Evolutionary conservation across 1,140 invertebrate genomes (phyloP).

Genomic region (Mycetomoellerius zeteki): DNA sequence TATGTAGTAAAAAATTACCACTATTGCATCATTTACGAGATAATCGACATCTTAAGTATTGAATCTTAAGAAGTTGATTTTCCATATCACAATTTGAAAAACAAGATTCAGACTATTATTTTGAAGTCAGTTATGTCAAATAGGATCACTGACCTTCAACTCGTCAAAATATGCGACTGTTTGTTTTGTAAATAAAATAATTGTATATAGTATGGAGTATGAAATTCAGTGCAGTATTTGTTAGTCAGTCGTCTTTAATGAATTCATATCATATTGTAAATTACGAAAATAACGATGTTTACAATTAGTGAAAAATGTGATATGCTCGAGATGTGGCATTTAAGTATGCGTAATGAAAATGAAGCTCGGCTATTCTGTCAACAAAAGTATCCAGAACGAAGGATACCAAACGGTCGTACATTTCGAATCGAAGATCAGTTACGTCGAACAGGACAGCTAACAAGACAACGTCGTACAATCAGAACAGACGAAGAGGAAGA

Average conservation of each 20-base stretch:
- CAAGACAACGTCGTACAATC: not conserved
- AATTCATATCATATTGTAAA: not conserved
- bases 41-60: no score
- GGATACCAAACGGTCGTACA: not conserved
- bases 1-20: no score
- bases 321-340: not conserved
- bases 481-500: not conserved
- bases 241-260: not conserved
- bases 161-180: no score
- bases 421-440: not conserved
- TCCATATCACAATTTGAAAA: no score
- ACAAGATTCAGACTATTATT: no score
- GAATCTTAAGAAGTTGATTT: no score
- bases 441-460: not conserved
- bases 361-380: not conserved
- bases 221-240: no score
- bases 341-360: constrained; percentile 6
- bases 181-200: no score
- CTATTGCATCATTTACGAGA: no score
- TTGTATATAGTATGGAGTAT: no score
- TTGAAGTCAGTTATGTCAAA: no score
- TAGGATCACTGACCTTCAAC: no score
- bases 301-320: not conserved
- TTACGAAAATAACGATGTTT: not conserved
- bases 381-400: constrained; percentile 4